These are phyloP conservation scores for Ophiothrix spiculata DNA, from an alignment of 35 echinoderm and acorn worm genomes.

Conservation along the genomic window DNA sequence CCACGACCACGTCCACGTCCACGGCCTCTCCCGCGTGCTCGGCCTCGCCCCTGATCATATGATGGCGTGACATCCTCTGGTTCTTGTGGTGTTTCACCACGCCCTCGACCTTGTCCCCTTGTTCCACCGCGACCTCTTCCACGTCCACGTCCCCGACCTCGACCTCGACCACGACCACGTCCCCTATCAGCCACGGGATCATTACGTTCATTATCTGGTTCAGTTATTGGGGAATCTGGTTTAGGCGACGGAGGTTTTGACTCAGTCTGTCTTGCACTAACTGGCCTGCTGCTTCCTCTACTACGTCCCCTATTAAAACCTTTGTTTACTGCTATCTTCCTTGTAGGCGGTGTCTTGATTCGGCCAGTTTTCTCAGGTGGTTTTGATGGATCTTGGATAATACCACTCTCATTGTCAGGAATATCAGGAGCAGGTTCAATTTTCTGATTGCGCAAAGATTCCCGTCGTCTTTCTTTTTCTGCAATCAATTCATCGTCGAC, in stretches of 20 bases:
- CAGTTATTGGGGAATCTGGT: too few relatives aligned
- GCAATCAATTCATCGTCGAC: neutral
- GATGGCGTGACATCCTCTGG: too few relatives aligned
- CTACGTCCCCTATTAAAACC: too few relatives aligned
- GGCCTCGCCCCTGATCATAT: neutral
- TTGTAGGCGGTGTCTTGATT: neutral
- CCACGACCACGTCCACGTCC: neutral
- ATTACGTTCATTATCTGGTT: too few relatives aligned
- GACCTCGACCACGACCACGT: slow-evolving; percentile 9
- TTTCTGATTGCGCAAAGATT: neutral
- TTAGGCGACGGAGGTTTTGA: too few relatives aligned
- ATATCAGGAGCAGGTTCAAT: neutral
- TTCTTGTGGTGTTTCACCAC: too few relatives aligned
- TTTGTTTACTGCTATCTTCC: neutral
- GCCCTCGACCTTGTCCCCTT: neutral
- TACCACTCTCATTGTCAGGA: neutral
- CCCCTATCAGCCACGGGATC: neutral
- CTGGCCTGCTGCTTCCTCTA: too few relatives aligned
- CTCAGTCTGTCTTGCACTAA: too few relatives aligned
- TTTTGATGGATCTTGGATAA: neutral
- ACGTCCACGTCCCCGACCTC: neutral
- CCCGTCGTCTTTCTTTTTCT: neutral
- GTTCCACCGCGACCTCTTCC: neutral
- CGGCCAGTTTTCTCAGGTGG: neutral
- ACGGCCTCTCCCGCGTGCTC: too few relatives aligned